A percentile compares a stretch with the other conserved stretches of the same genome.
Conservation (phyloP, 2,888 invertebrate species). For the Eupithecia dodoneata region DNA sequence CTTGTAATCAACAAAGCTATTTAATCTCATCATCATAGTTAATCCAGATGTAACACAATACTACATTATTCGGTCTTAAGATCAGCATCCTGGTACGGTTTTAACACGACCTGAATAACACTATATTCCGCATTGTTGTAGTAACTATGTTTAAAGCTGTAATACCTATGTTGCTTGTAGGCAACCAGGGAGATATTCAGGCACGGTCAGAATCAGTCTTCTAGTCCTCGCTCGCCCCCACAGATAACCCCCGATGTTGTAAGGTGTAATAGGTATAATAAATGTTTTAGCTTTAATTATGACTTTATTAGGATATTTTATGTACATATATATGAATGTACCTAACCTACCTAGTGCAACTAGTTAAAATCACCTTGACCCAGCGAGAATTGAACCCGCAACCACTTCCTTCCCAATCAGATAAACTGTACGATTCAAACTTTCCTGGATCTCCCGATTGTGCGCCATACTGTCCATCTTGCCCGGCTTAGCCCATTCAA, state of each 20-base stretch:
- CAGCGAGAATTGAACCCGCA: not conserved
- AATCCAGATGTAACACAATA: constrained; percentile 35
- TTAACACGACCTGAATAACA: constrained; percentile 56
- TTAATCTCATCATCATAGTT: constrained; percentile 22
- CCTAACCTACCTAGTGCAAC: not conserved
- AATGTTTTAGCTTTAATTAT: not conserved
- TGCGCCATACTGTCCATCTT: not conserved
- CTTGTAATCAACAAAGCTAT: not conserved
- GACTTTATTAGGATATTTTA: not conserved
- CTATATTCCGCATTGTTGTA: constrained; percentile 40
- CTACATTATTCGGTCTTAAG: constrained; percentile 46
- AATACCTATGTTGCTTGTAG: constrained; percentile 33
- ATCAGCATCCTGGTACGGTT: constrained; percentile 53
- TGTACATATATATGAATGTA: not conserved
- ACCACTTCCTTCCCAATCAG: too few species aligned
- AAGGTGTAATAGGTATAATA: not conserved
- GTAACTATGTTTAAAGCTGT: constrained; percentile 6
- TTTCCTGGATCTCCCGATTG: not conserved
- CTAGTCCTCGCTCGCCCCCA: not conserved
- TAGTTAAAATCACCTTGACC: not conserved
- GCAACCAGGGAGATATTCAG: constrained; percentile 23
- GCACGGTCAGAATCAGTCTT: not conserved
- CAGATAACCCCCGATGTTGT: not conserved
- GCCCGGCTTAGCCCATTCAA: not conserved
- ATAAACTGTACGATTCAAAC: not conserved